Percentiles rank a stretch among this genome's conserved stretches.
phyloP scores from a whole-genome alignment of 1,140 invertebrate genomes.

The Drosophila sechellia region DNA sequence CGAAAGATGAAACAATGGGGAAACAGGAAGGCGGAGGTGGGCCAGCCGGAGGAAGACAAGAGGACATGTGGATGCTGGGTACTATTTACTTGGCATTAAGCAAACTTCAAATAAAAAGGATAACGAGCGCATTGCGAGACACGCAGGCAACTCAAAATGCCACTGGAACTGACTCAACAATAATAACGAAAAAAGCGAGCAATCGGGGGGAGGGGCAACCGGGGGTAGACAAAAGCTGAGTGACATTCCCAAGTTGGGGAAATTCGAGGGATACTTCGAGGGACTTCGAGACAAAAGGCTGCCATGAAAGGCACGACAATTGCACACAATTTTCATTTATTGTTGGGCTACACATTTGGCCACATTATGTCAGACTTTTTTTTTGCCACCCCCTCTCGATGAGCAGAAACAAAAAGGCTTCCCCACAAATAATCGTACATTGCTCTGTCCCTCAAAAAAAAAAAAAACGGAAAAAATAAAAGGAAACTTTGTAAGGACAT shows the following conservation, averaged over 20 bases:
- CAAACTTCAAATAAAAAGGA: constrained; percentile 83
- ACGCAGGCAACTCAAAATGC: constrained; percentile 73
- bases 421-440: constrained; percentile 60
- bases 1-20: constrained; percentile 72
- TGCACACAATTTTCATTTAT: constrained; percentile 83
- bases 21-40: neutral
- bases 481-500: constrained; percentile 24
- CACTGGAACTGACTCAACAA: constrained; percentile 65
- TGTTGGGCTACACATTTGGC: constrained; percentile 82
- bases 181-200: constrained; percentile 54
- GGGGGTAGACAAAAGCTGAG: constrained; percentile 21
- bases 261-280: constrained; percentile 27
- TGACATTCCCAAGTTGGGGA: constrained; percentile 37
- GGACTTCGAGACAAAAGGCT: constrained; percentile 9
- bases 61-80: constrained; percentile 34
- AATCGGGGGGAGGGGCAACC: constrained; percentile 56
- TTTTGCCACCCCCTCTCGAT: constrained; percentile 19
- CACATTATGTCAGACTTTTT: constrained; percentile 66
- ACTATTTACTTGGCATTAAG: constrained; percentile 82
- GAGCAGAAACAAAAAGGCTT: constrained; percentile 49
- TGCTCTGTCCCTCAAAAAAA: constrained; percentile 24
- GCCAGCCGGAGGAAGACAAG: neutral
- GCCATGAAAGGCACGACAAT: constrained; percentile 70
- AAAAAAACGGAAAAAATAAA: neutral
- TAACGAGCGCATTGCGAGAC: constrained; percentile 73